Percentiles rank a stretch among this genome's conserved stretches.
These are phyloP conservation scores for Drosophila siamana DNA, from an alignment of 2,888 invertebrate species.

Conservation along the genomic window DNA sequence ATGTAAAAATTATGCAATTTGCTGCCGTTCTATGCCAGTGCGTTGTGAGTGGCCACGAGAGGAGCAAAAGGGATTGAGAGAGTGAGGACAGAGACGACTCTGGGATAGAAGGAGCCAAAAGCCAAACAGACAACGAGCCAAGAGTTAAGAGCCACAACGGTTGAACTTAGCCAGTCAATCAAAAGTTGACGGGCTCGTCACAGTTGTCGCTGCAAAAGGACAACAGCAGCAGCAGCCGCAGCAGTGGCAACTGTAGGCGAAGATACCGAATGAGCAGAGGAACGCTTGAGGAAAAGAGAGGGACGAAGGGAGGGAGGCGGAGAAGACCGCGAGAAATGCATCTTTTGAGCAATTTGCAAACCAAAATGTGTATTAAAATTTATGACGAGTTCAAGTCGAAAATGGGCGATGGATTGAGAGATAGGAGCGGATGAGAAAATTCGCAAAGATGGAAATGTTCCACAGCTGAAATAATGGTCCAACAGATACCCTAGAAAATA, in stretches of 20 bases:
- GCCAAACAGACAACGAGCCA: conserved; percentile 5
- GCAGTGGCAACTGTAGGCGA: conserved; percentile 4
- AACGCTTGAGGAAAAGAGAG: background rate
- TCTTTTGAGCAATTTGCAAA: conserved; percentile 78
- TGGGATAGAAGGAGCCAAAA: conserved; percentile 38
- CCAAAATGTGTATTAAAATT: conserved; percentile 82
- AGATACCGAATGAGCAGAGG: background rate
- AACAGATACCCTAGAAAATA: background rate
- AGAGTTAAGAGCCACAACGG: conserved; percentile 61
- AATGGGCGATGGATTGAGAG: conserved; percentile 65
- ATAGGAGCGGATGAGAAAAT: conserved; percentile 49
- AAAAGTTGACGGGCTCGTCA: conserved; percentile 79
- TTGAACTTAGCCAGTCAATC: conserved; percentile 79
- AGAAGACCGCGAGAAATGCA: conserved; percentile 61
- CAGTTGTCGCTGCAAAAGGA: conserved; percentile 75
- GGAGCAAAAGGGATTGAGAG: conserved; percentile 5
- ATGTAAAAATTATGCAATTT: conserved; percentile 82
- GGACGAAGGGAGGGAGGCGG: background rate
- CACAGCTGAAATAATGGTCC: background rate
- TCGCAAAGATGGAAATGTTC: conserved; percentile 14
- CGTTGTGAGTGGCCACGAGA: conserved; percentile 35
- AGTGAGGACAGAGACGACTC: background rate
- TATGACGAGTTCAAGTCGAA: conserved; percentile 74
- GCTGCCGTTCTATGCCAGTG: conserved; percentile 79
- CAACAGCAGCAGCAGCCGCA: conserved; percentile 38